A percentile compares a stretch with the other conserved stretches of the same genome.
Evolutionary conservation across 2,113 vertebrate genomes (phyloP).

Genomic region (Archilochus colubris): DNA sequence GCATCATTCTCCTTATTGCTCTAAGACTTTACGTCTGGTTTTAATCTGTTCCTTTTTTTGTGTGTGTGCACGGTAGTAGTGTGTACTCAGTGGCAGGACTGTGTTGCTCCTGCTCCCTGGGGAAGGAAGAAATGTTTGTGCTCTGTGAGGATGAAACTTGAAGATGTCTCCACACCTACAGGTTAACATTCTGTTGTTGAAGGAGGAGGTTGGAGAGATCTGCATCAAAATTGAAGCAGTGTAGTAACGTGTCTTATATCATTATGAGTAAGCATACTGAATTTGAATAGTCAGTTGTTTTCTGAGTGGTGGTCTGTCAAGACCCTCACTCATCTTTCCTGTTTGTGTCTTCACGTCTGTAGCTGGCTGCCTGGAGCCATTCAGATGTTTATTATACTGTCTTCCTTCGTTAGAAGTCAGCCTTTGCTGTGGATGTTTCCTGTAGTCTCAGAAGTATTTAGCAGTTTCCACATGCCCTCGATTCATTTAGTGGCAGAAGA

Average conservation of each 20-base stretch:
- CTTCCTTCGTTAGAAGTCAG: background rate
- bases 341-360: background rate
- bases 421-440: background rate
- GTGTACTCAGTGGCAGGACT: background rate
- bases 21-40: background rate
- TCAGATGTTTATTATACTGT: background rate
- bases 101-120: background rate
- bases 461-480: conserved; percentile 9
- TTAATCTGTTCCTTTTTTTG: background rate
- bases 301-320: background rate
- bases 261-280: background rate
- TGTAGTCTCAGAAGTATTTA: background rate
- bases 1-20: background rate
- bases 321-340: background rate
- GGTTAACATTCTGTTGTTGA: background rate
- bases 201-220: background rate
- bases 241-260: background rate
- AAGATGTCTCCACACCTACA: background rate
- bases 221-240: background rate
- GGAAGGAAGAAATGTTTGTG: background rate
- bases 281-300: background rate
- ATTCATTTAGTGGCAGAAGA: conserved; percentile 27
- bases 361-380: background rate
- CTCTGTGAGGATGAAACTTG: background rate
- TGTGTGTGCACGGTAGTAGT: background rate